Conservation (phyloP, 2,113 vertebrate species). For the Colius striatus region DNA sequence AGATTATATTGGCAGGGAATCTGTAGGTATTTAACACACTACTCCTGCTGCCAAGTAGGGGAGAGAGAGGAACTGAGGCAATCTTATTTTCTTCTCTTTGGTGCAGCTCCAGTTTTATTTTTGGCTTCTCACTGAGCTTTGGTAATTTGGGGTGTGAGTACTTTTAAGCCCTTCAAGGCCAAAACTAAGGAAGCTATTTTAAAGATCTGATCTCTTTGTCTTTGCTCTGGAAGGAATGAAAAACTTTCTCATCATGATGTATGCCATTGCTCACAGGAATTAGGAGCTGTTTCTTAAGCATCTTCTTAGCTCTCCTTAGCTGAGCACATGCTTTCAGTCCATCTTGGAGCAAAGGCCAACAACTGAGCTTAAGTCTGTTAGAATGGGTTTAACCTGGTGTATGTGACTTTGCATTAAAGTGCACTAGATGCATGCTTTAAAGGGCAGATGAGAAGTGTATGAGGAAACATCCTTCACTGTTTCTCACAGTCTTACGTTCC, state of each 20-base stretch:
- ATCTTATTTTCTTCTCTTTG: neutral
- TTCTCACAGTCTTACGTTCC: rapidly evolving
- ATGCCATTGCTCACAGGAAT: neutral
- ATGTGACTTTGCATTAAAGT: neutral
- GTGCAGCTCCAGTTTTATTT: neutral
- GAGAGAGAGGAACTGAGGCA: neutral
- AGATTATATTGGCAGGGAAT: neutral
- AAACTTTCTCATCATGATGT: neutral
- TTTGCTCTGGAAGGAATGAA: neutral
- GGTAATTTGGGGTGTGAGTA: neutral
- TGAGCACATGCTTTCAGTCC: neutral
- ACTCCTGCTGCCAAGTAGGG: neutral
- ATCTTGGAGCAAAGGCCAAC: neutral
- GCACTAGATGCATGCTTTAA: neutral
- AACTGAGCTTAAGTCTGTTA: neutral
- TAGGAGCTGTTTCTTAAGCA: neutral
- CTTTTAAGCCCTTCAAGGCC: neutral
- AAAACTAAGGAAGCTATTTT: neutral
- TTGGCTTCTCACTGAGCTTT: neutral
- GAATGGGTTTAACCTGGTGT: neutral
- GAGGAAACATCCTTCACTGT: neutral
- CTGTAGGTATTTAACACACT: rapidly evolving
- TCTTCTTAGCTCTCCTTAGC: neutral
- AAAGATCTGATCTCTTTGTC: neutral
- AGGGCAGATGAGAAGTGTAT: neutral